Evolutionary conservation across 2,888 invertebrate species (phyloP), one percentile per base, ranked within the genome.

Genomic region (Strigamia transsilvanica): DNA sequence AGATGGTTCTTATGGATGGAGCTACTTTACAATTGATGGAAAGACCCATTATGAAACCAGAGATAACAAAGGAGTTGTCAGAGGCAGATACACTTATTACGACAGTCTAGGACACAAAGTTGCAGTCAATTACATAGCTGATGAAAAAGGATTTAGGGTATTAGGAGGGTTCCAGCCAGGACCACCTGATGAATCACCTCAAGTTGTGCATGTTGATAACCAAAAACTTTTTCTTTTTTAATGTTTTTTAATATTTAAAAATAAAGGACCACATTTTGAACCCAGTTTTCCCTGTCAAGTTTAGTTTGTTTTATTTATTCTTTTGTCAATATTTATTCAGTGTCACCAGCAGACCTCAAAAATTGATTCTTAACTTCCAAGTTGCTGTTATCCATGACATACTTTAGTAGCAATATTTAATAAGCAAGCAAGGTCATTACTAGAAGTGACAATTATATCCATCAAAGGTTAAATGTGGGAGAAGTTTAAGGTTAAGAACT

Each of bases 41-140:
- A 81, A 81, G 18, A 38, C 81, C 7, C 81, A 81, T 41, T 81
- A 38, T 23, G 81, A 81, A 41, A 81, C 81, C 32, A 23, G 81
- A 34, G 81, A 81, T 23, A 38, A 27, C 23, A 56, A 66, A 41
- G 81, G 81, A 18, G 66, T 61, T 7, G 81, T 81, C 23, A 56
- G 81, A 23, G 81, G 81, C 2, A 56, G 66, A 34, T 81, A 81
- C 42, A 61, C 81, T 13, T 81, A 81, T 46, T 81, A 66, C 15
- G 38, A 18, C 23, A 66, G 34, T 32, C 23, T 34, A 3, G 81
- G 81, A n/a, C 32, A 81, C 23, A 81, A 81, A 41, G 66, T 81
- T 5, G 81, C 61, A 10, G 66, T 81, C 10, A 81, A 81, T 61
- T 81, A 81, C 66, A 81, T 81, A 21, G 81, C 81, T 12, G 81